phyloP scores from a whole-genome alignment of 2,113 vertebrate species.

The Candoia aspera region DNA sequence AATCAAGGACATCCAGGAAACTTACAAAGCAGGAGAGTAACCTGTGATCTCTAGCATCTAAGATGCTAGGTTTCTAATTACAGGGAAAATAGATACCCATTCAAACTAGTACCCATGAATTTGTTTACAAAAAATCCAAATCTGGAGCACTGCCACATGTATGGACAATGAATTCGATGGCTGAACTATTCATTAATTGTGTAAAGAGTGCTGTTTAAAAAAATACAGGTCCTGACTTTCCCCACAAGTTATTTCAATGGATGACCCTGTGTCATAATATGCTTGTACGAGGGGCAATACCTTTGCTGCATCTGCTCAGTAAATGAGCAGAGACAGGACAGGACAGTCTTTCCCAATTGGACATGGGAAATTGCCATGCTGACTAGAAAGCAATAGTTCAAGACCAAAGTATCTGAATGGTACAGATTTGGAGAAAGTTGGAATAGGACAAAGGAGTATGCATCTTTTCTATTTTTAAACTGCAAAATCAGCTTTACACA shows the following conservation, averaged over 20 bases:
- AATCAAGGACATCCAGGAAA: not conserved
- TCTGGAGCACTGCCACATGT: not conserved
- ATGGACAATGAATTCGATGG: not conserved
- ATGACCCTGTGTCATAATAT: not conserved
- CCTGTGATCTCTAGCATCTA: not conserved
- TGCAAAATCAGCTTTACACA: not conserved
- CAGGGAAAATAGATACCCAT: not conserved
- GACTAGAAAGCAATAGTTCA: not conserved
- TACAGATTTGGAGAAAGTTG: not conserved
- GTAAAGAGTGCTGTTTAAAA: not conserved
- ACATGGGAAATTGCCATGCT: not conserved
- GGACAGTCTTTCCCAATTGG: not conserved
- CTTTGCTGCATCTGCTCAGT: not conserved
- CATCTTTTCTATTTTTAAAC: not conserved
- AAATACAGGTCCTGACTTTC: not conserved
- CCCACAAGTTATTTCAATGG: not conserved
- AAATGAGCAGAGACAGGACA: not conserved
- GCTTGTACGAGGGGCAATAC: not conserved
- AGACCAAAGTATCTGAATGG: not conserved
- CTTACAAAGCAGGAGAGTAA: not conserved
- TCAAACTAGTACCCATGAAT: not conserved
- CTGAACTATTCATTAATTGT: not conserved
- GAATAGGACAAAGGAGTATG: not conserved
- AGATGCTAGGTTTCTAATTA: not conserved
- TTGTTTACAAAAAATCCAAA: not conserved